Base-by-base conservation (phyloP, 2,113 vertebrate species). In the Myiozetetes cayanensis region DNA sequence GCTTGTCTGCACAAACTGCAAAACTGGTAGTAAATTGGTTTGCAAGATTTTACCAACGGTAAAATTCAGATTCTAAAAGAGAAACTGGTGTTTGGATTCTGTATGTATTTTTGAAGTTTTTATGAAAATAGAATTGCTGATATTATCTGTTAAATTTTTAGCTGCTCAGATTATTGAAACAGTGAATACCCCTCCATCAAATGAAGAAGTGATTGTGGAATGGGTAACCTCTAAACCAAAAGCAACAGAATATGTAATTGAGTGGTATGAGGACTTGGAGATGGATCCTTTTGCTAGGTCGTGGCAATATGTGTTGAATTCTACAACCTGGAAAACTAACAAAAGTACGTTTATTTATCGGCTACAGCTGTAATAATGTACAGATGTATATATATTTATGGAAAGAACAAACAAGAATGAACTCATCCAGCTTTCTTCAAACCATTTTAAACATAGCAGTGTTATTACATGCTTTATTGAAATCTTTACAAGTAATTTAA, bases 191-290 rank as follows among this genome's bases (percentile, higher is more conserved):
- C 92, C 59, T 73, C 89, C 44, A 50, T 77, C 49, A 61, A 55
- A 80, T 75, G 95, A 98, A 81, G 94, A 89, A 41, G 56, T 98
- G 52, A 35, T 87, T 85, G 93, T 98, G 83, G 44, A 95, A 21
- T 98, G 98, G 98, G 71, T 50, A n/a, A 35, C 86, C 46, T 95
- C 89, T 5, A 2, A 21, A 43, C 41, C 31, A 8, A 47, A 92
- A 58, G 93, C 94, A 82, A 61, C 91, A 2, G 21, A 75, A 3
- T 98, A 98, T 75, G 52, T 98, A 18, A 67, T 98, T 65, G 98
- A 98, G 82, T 98, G 98, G 98, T 89, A 96, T 28, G 89, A 96
- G 16, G 97, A 97, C 11, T 3, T 62, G 47, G 87, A 96, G 41
- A 59, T 20, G 11, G 75, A 97, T 24, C 49, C 71, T 41, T 81